These are phyloP conservation scores for Morinoia aosen DNA, from an alignment of 2,888 invertebrate genomes.

Conservation along the genomic window DNA sequence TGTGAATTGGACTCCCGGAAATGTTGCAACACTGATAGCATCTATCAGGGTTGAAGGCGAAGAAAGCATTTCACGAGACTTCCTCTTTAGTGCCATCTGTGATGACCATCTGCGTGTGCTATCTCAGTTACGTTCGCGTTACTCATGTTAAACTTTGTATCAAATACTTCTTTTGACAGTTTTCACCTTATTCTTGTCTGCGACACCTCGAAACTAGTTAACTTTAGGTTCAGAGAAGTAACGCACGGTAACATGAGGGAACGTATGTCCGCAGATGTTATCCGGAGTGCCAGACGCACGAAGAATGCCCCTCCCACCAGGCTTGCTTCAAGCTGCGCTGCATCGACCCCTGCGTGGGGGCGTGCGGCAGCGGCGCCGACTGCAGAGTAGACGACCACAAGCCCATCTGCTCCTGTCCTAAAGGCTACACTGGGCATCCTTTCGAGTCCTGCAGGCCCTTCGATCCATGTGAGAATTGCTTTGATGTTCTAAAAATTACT, in stretches of 20 bases:
- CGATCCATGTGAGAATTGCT: conserved; percentile 56
- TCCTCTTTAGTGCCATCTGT: background rate
- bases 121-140: background rate
- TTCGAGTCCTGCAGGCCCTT: conserved; percentile 67
- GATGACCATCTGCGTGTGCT: background rate
- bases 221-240: background rate
- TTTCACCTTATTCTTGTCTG: background rate
- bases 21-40: background rate
- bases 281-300: conserved; percentile 84
- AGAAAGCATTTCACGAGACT: conserved; percentile 4
- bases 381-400: conserved; percentile 83
- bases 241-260: background rate
- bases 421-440: conserved; percentile 68
- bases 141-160: background rate
- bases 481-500: background rate
- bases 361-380: conserved; percentile 84
- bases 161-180: background rate
- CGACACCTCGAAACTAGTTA: background rate
- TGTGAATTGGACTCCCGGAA: background rate
- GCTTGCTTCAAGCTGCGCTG: conserved; percentile 87
- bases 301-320: conserved; percentile 80
- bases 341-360: conserved; percentile 83
- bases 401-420: conserved; percentile 83
- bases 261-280: conserved; percentile 77
- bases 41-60: background rate